Conservation (phyloP, 2,113 vertebrate genomes). For the Dryoscopus gambensis region DNA sequence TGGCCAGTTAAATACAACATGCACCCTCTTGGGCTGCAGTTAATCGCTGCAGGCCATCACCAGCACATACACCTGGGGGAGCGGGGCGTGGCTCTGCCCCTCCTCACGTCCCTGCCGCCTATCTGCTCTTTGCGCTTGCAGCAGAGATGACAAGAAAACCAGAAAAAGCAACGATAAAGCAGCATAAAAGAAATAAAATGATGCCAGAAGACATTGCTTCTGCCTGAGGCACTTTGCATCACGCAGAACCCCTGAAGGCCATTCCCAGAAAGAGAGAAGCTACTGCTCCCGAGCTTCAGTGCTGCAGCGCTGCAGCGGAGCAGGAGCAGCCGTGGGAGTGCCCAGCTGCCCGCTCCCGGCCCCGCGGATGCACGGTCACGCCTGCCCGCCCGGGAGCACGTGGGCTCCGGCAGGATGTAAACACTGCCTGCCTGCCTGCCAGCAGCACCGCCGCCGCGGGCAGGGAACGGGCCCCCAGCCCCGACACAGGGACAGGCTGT, state of each 20-base stretch:
- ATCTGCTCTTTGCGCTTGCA: neutral
- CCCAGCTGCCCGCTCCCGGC: neutral
- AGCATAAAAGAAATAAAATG: neutral
- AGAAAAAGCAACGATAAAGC: neutral
- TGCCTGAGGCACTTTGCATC: neutral
- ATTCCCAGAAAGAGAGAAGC: neutral
- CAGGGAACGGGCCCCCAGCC: neutral
- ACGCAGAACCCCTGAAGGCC: neutral
- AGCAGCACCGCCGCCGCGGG: too few species aligned
- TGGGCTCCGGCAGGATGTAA: constrained; percentile 4
- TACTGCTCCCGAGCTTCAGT: neutral
- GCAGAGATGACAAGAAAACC: neutral
- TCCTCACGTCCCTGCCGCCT: neutral
- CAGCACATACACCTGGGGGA: neutral
- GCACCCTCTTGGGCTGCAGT: neutral
- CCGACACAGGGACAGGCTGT: neutral
- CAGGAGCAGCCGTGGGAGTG: neutral
- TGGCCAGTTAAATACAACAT: neutral
- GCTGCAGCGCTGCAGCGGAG: rapidly evolving
- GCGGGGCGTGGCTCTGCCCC: neutral
- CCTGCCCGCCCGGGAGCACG: too few species aligned
- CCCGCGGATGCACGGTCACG: neutral
- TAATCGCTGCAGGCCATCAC: neutral
- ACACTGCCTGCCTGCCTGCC: too few species aligned
- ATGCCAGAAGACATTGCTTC: neutral